Evolutionary conservation across 2,888 invertebrate species (phyloP).

Genomic region (Hypomecis punctinalis): DNA sequence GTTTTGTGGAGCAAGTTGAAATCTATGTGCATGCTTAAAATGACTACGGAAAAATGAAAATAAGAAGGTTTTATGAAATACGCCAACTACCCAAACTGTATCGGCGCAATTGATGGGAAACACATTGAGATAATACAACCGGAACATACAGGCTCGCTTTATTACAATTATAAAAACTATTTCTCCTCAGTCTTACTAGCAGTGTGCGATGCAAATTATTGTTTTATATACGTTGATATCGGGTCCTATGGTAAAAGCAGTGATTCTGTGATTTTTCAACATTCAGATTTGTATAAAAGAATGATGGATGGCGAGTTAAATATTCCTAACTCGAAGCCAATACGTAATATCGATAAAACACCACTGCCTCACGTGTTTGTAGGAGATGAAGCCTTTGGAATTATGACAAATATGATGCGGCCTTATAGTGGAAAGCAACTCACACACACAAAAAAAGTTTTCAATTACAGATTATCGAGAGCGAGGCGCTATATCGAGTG

Average conservation of each 20-base stretch:
- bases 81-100: conserved; percentile 33
- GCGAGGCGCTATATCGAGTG: no score
- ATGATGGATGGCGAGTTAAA: conserved; percentile 36
- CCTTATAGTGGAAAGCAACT: no score
- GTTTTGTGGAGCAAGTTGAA: no score
- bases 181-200: conserved; percentile 43
- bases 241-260: conserved; percentile 41
- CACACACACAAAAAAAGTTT: no score
- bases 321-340: conserved; percentile 43
- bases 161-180: conserved; percentile 43
- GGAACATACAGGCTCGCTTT: conserved; percentile 38
- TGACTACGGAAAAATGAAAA: background rate
- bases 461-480: no score
- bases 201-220: conserved; percentile 42
- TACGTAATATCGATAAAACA: conserved; percentile 40
- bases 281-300: conserved; percentile 38
- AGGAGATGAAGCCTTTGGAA: no score
- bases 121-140: conserved; percentile 43
- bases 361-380: no score
- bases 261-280: conserved; percentile 41
- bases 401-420: no score
- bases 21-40: no score
- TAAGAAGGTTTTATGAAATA: conserved; percentile 29
- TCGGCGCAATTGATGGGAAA: no score
- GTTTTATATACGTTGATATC: conserved; percentile 42